A percentile compares a stretch with the other conserved stretches of the same genome.
These are phyloP conservation scores for Thalpophila matura DNA, from an alignment of 2,888 invertebrate genomes.

Conservation along the genomic window DNA sequence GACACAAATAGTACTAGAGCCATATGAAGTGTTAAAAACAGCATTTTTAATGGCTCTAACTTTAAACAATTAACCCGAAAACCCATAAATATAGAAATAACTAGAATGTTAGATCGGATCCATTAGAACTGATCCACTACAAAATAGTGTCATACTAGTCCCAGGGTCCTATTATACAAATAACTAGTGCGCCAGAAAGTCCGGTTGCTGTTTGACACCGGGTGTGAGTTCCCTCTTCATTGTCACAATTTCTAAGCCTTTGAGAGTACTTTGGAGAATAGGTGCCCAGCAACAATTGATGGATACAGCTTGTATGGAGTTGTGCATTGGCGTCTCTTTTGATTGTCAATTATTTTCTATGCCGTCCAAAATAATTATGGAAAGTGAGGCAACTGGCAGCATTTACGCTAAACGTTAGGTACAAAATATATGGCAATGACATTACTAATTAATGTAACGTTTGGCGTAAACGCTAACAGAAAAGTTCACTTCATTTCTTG, in stretches of 20 bases:
- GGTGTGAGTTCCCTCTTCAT: slow-evolving; percentile 39
- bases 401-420: too few species aligned
- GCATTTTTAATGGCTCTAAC: too few species aligned
- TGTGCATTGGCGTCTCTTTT: slow-evolving; percentile 15
- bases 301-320: slow-evolving; percentile 13
- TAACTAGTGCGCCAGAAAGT: slow-evolving; percentile 27
- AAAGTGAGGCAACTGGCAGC: background rate
- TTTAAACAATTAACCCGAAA: background rate
- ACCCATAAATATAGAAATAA: slow-evolving; percentile 1
- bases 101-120: background rate
- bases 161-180: slow-evolving; percentile 14
- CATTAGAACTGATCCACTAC: background rate
- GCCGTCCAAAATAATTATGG: background rate
- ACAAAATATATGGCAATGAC: too few species aligned
- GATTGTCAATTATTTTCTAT: slow-evolving; percentile 19
- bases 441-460: too few species aligned
- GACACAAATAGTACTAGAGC: background rate
- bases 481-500: too few species aligned
- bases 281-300: slow-evolving; percentile 34
- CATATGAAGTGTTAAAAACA: too few species aligned
- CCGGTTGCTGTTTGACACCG: slow-evolving; percentile 34
- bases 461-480: too few species aligned
- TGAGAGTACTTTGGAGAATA: slow-evolving; percentile 30
- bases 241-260: slow-evolving; percentile 51
- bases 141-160: background rate